Percentiles rank a stretch among this genome's conserved stretches.
phyloP scores from a whole-genome alignment of 2,888 invertebrate species.

The Hedychridium roseum region DNA sequence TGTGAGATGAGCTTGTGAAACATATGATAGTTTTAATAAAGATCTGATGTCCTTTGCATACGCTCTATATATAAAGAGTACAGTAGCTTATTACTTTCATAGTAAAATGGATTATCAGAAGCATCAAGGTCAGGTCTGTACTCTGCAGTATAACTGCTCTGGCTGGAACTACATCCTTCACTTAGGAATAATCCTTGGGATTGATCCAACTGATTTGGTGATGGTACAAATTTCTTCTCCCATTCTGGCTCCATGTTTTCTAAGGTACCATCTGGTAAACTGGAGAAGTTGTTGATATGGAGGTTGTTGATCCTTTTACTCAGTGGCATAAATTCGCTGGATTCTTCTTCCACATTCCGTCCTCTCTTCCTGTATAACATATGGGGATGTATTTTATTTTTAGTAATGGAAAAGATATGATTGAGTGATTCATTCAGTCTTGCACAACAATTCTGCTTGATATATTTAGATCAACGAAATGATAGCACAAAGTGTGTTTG shows the following conservation, averaged over 20 bases:
- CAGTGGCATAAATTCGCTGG: conserved; percentile 83
- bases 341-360: conserved; percentile 74
- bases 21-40: conserved; percentile 32
- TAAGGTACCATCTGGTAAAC: conserved; percentile 40
- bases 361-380: conserved; percentile 73
- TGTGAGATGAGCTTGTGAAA: not conserved
- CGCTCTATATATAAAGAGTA: conserved; percentile 86
- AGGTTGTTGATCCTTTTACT: conserved; percentile 91
- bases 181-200: conserved; percentile 56
- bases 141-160: conserved; percentile 51
- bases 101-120: conserved; percentile 85
- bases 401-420: no score
- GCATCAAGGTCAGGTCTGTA: conserved; percentile 82
- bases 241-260: conserved; percentile 53
- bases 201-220: conserved; percentile 57
- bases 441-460: no score
- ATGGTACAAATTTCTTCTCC: conserved; percentile 51
- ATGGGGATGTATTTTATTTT: conserved; percentile 18
- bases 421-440: no score
- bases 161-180: conserved; percentile 54
- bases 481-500: no score
- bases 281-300: conserved; percentile 72
- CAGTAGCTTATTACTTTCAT: conserved; percentile 83
- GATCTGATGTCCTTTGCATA: conserved; percentile 69
- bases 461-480: no score